Evolutionary conservation across 2,888 invertebrate genomes (phyloP), one percentile per base, ranked within the genome.

Genomic region (Seira musarum): DNA sequence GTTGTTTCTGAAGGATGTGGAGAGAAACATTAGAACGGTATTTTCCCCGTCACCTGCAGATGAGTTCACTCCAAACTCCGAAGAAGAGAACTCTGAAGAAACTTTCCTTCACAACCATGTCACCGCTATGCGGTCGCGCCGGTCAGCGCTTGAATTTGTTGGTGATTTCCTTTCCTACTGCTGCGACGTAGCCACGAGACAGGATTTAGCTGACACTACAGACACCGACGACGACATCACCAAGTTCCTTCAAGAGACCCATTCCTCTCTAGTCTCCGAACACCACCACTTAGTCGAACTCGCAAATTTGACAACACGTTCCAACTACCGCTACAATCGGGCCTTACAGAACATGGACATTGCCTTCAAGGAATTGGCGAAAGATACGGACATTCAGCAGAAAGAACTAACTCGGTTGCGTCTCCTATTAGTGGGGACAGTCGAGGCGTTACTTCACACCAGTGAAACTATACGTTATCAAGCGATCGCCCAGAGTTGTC

Each of bases 111-210:
- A 46, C 15, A 60, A 2, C 2, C 1, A 17, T 21, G 5, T 10
- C 2, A 21, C 22, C 40, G 67, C 1, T 2, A 8, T 5, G n/a
- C n/a, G n/a, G n/a, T n/a, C n/a, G n/a, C 21, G 49, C 19, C 19
- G 67, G 1, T 67, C 67, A 1, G 15, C 17, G 8, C 17, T 69
- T n/a, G 30, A 30, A 15, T 75, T 75, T 22, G 24, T 22, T 3
- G 75, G 75, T 1, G 22, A 40, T n/a, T n/a, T 67, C 6, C 8
- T 75, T 2, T 22, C 68, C 2, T 75, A 24, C 24, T 75, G 75
- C 13, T 75, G 68, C 24, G 75, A 75, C 49, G 76, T 76, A 3
- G 76, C 69, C 2, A 76, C 69, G 2, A 76, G 69, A 19, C 15
- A 46, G 0, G 76, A 76, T 10, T 53, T 76, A 1, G 25, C 63